phyloP scores from a whole-genome alignment of 2,113 vertebrate species.

The Tetrax tetrax region DNA sequence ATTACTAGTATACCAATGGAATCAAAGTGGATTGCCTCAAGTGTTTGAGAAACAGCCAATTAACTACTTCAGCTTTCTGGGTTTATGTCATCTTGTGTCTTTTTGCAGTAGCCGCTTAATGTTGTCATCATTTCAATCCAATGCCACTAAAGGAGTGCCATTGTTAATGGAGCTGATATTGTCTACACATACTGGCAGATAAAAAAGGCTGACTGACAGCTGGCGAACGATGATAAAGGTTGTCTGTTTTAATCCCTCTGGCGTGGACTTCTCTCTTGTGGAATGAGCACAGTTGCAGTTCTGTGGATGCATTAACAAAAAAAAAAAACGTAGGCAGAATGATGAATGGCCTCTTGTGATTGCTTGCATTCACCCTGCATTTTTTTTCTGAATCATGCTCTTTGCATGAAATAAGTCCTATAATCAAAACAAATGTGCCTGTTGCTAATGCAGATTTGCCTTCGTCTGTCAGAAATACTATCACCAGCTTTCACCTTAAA shows the following conservation, averaged over 20 bases:
- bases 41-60: not conserved
- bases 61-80: not conserved
- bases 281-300: slow-evolving; percentile 18
- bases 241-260: not conserved
- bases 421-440: not conserved
- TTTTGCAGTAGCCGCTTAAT: not conserved
- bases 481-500: not conserved
- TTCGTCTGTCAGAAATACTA: not conserved
- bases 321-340: not conserved
- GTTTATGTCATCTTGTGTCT: not conserved
- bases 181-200: not conserved
- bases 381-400: not conserved
- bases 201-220: not conserved
- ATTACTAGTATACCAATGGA: not conserved
- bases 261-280: not conserved
- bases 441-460: not conserved
- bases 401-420: not conserved
- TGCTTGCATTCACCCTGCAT: not conserved
- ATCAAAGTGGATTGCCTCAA: not conserved
- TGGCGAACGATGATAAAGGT: not conserved
- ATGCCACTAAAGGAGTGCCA: not conserved
- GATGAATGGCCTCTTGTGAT: not conserved
- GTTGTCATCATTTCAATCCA: not conserved
- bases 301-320: not conserved
- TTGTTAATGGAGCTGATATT: not conserved